These are phyloP conservation scores for Tetraodon nigroviridis DNA, from an alignment of 2,113 vertebrate species.

Conservation along the genomic window DNA sequence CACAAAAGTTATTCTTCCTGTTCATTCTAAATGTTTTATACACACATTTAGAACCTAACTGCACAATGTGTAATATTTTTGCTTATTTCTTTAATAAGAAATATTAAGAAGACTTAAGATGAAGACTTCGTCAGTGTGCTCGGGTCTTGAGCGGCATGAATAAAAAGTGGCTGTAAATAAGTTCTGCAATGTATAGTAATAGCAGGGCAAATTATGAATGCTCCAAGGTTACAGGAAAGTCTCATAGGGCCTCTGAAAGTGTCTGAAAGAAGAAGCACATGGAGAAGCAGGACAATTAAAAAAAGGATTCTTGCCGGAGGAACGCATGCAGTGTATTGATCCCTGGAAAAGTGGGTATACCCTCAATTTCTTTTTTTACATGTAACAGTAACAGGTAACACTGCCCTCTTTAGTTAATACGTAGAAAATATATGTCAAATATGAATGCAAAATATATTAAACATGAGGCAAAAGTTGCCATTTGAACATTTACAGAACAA, in stretches of 20 bases:
- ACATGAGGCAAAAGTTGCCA: too few species aligned
- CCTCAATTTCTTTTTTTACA: not conserved
- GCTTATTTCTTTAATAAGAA: slow-evolving; percentile 2
- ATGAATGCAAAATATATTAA: too few species aligned
- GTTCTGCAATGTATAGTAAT: slow-evolving; percentile 32
- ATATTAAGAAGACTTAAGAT: too few species aligned
- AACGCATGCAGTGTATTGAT: not conserved
- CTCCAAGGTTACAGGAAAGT: slow-evolving; percentile 10
- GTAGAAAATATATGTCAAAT: too few species aligned
- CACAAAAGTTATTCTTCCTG: not conserved
- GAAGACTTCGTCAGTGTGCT: slow-evolving; percentile 5
- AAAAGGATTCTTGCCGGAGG: slow-evolving; percentile 9
- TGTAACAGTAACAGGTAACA: too few species aligned
- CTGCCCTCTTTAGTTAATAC: too few species aligned
- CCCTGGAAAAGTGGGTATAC: too few species aligned
- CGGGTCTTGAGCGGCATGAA: slow-evolving; percentile 1
- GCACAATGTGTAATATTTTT: not conserved
- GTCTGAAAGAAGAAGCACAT: slow-evolving; percentile 45
- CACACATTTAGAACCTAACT: not conserved
- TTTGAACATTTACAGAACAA: too few species aligned
- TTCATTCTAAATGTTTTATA: slow-evolving; percentile 2
- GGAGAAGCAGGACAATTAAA: slow-evolving; percentile 46
- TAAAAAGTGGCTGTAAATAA: slow-evolving; percentile 5
- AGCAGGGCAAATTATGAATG: slow-evolving; percentile 21
- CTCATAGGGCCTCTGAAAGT: slow-evolving; percentile 6